Evolutionary conservation across 2,888 invertebrate species (phyloP), one percentile per base, ranked within the genome.

Genomic region (Lasioglossum villosulum): DNA sequence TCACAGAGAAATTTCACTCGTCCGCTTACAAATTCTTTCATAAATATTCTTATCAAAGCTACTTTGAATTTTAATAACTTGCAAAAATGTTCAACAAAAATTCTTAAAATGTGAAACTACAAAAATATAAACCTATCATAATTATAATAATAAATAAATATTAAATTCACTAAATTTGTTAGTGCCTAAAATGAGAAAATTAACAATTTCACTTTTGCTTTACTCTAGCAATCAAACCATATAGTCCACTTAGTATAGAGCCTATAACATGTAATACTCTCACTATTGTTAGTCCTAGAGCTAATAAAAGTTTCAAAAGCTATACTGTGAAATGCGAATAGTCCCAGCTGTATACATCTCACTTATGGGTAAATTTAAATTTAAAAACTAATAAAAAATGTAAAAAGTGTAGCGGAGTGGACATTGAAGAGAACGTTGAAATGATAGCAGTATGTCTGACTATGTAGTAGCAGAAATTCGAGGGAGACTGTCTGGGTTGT

Each of bases 381-480:
- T 42, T 42, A 42, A 42, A 42, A 10, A 10, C 0, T 2, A 42
- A 42, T 42, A 14, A 42, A 42, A 4, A 42, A 42, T 14, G 59
- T n/a, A 3, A 27, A 30, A 63, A 63, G 12, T n/a, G 56, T 12
- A 27, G 1, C 59, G 14, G 30, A 16, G 16, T 59, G 0, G 4
- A 59, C 14, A 63, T 30, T 1, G 30, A 63, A 1, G 5, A 30
- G 16, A 63, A 63, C 30, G 63, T 63, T 30, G 63, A 27, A 14
- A 27, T 5, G 14, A 16, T 6, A 5, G 59, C 4, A 14, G 16
- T 37, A 19, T 30, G 66, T 34, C 19, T 34, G 66, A 37, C 30
- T 66, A 37, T 34, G 66, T 79, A 77, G 82, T 75, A 52, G 59
- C 14, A 42, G 27, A 68, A 37, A 56, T 34, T 77, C 14, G 23